Evolutionary conservation across 2,797 vertebrate species (phyloP).

Genomic region (Sylvilagus floridanus): DNA sequence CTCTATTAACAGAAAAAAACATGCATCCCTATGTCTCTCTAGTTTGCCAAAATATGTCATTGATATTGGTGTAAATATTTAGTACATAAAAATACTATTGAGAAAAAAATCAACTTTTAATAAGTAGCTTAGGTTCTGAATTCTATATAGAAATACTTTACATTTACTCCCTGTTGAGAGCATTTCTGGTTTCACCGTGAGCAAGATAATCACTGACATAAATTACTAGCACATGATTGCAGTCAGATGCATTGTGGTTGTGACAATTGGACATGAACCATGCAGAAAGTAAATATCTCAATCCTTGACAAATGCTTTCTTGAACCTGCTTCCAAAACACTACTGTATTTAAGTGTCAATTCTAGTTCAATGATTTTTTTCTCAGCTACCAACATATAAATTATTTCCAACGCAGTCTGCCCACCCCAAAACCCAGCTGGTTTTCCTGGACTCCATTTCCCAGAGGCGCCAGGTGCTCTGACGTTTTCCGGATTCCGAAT

Average conservation of each 20-base stretch:
- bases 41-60: conserved; percentile 78
- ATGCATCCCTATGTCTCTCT: conserved; percentile 59
- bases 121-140: conserved; percentile 95
- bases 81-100: conserved; percentile 88
- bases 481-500: too few relatives aligned
- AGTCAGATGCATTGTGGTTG: conserved; percentile 93
- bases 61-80: conserved; percentile 85
- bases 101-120: conserved; percentile 90
- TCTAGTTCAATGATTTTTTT: conserved; percentile 33
- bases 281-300: conserved; percentile 88
- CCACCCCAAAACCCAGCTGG: conserved; percentile 66
- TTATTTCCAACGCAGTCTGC: not conserved
- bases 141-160: conserved; percentile 95
- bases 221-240: conserved; percentile 89
- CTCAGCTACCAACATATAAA: conserved; percentile 41
- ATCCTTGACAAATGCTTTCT: conserved; percentile 77
- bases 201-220: conserved; percentile 84
- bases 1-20: conserved; percentile 23
- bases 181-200: conserved; percentile 85
- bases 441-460: conserved; percentile 94
- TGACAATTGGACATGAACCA: conserved; percentile 83
- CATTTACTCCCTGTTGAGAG: conserved; percentile 90
- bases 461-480: conserved; percentile 86
- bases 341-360: not conserved
- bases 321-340: conserved; percentile 61